These are phyloP conservation scores for Ricordea florida DNA, from an alignment of 92 coral and sea anemone genomes.

Conservation along the genomic window DNA sequence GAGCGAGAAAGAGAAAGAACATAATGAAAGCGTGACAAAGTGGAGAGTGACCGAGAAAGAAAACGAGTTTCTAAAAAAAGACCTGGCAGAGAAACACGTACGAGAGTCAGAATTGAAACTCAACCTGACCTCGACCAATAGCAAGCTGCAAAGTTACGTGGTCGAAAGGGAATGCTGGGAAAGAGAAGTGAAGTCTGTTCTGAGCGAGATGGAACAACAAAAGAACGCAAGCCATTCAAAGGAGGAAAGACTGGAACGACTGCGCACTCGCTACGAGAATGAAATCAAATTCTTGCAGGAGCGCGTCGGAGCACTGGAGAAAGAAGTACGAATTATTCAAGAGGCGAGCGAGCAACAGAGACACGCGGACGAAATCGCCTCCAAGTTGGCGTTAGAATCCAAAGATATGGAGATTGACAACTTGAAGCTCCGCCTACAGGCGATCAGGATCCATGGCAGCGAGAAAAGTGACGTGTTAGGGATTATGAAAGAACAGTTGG, in stretches of 20 bases:
- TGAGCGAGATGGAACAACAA: conserved; percentile 81
- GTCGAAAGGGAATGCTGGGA: conserved; percentile 92
- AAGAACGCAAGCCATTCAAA: conserved; percentile 74
- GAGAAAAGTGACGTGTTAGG: conserved; percentile 73
- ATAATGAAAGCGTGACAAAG: conserved; percentile 53
- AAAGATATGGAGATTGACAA: conserved; percentile 91
- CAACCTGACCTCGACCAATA: conserved; percentile 79
- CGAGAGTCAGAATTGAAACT: conserved; percentile 85
- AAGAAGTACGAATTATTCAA: conserved; percentile 68
- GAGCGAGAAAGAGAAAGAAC: conserved; percentile 52
- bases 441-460: conserved; percentile 63
- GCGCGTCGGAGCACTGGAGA: conserved; percentile 72
- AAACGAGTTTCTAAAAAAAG: conserved; percentile 85
- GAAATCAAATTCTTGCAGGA: conserved; percentile 77
- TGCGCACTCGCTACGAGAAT: conserved; percentile 87
- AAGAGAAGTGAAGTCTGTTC: conserved; percentile 78
- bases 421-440: conserved; percentile 76
- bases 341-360: conserved; percentile 85
- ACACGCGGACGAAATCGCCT: conserved; percentile 83
- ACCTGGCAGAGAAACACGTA: conserved; percentile 69
- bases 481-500: conserved; percentile 74
- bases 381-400: conserved; percentile 71
- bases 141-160: conserved; percentile 89
- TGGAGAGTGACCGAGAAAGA: conserved; percentile 76
- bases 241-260: conserved; percentile 68